Evolutionary conservation across 2,797 vertebrate genomes (phyloP).

Genomic region (Gymnothorax reevesii): DNA sequence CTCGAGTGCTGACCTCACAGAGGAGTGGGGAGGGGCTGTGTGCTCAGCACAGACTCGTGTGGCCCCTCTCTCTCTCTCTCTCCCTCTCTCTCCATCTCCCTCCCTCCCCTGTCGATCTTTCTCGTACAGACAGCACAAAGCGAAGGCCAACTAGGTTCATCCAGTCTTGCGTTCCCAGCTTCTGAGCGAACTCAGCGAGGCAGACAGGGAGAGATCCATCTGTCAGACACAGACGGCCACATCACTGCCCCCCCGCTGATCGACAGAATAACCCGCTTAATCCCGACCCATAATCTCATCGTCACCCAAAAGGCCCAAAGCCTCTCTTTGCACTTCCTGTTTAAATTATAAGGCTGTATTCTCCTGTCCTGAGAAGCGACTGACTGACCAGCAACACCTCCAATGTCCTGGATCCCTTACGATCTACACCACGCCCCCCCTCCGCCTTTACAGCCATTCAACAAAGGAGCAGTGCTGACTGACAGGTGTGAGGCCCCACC

Average conservation of each 20-base stretch:
- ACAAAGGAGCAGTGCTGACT: no score
- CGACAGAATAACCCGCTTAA: not conserved
- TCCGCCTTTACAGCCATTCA: not conserved
- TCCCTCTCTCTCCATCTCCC: no score
- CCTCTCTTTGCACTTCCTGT: constrained; percentile 4
- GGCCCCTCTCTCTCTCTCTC: no score
- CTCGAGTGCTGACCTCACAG: no score
- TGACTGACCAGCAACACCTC: not conserved
- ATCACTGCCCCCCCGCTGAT: not conserved
- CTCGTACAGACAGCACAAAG: not conserved
- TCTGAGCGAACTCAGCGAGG: not conserved
- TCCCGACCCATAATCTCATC: not conserved
- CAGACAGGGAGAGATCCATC: not conserved
- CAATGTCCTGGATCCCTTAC: not conserved
- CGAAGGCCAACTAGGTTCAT: no score
- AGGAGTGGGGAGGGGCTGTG: no score
- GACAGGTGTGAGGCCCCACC: no score
- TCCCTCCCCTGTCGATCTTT: not conserved
- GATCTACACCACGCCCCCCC: not conserved
- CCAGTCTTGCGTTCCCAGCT: not conserved
- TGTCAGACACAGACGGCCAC: not conserved
- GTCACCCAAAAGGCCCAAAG: not conserved
- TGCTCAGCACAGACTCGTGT: no score
- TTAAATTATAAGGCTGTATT: not conserved
- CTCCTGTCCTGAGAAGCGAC: not conserved